These are phyloP conservation scores for Synanthedon vespiformis DNA, from an alignment of 2,888 invertebrate species.

Conservation along the genomic window DNA sequence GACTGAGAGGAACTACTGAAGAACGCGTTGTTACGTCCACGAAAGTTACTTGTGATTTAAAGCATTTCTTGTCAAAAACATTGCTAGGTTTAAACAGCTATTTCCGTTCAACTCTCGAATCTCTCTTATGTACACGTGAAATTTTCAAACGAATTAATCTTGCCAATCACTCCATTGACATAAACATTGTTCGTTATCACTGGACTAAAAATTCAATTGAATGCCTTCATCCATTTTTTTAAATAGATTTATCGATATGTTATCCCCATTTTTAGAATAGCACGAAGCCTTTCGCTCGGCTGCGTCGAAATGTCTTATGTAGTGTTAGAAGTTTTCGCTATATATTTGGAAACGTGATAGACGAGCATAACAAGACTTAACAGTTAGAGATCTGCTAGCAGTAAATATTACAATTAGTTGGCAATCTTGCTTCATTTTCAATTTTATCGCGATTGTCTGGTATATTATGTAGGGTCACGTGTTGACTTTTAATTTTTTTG, in stretches of 20 bases:
- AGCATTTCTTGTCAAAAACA: slow-evolving; percentile 45
- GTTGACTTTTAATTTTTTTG: too few relatives aligned
- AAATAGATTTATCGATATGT: too few relatives aligned
- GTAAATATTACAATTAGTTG: background rate
- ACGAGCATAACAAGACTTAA: background rate
- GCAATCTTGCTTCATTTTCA: too few relatives aligned
- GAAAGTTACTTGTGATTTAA: slow-evolving; percentile 37
- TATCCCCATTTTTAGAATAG: too few relatives aligned
- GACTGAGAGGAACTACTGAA: slow-evolving; percentile 62
- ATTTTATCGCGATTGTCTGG: too few relatives aligned
- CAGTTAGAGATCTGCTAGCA: background rate
- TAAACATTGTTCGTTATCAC: too few relatives aligned
- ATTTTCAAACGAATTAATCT: background rate
- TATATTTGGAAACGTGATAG: slow-evolving; percentile 2
- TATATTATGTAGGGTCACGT: too few relatives aligned
- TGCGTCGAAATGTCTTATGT: too few relatives aligned
- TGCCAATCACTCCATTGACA: background rate
- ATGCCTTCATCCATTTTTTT: too few relatives aligned
- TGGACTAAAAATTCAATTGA: too few relatives aligned
- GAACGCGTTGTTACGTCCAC: slow-evolving; percentile 17
- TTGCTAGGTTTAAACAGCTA: too few relatives aligned
- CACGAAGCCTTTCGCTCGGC: too few relatives aligned
- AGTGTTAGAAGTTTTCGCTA: background rate
- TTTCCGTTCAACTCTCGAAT: background rate
- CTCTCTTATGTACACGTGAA: background rate